These are phyloP conservation scores for Abrostola tripartita DNA, from an alignment of 2,888 invertebrate genomes.

Conservation along the genomic window DNA sequence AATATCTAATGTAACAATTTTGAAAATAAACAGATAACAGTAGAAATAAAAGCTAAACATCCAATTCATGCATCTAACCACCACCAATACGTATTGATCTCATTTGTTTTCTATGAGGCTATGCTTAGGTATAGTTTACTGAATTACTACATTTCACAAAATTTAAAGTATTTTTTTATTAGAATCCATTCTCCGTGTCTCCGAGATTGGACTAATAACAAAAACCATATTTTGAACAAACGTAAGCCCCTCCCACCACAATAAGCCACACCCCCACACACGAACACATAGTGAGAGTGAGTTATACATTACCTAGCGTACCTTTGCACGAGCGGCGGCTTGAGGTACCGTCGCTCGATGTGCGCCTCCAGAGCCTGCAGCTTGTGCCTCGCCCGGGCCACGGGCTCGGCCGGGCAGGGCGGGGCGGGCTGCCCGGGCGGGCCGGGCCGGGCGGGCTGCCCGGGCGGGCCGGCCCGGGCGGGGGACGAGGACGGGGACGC, in stretches of 20 bases:
- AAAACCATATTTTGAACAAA: no score
- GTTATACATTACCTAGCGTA: slow-evolving; percentile 78
- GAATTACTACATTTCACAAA: no score
- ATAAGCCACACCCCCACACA: not conserved
- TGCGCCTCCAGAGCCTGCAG: slow-evolving; percentile 95
- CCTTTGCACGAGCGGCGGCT: slow-evolving; percentile 94
- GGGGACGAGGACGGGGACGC: slow-evolving; percentile 81
- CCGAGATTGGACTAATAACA: no score
- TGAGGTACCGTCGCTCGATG: slow-evolving; percentile 97
- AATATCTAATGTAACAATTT: no score
- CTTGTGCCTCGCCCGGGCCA: slow-evolving; percentile 90
- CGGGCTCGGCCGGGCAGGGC: slow-evolving; percentile 87
- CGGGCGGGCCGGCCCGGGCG: slow-evolving; percentile 95
- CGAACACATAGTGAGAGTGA: no score
- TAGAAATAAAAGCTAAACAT: slow-evolving; percentile 16
- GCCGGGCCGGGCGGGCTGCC: slow-evolving; percentile 93
- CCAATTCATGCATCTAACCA: slow-evolving; percentile 23
- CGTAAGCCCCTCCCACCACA: not conserved
- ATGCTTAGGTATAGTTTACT: no score
- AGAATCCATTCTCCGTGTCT: no score
- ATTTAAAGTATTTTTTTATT: no score
- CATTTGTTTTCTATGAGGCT: not conserved
- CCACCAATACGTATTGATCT: slow-evolving; percentile 9
- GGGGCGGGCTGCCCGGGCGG: slow-evolving; percentile 88
- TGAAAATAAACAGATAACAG: slow-evolving; percentile 20